Conservation (phyloP, 1,140 invertebrate species). For the Ptiloglossa arizonensis region DNA sequence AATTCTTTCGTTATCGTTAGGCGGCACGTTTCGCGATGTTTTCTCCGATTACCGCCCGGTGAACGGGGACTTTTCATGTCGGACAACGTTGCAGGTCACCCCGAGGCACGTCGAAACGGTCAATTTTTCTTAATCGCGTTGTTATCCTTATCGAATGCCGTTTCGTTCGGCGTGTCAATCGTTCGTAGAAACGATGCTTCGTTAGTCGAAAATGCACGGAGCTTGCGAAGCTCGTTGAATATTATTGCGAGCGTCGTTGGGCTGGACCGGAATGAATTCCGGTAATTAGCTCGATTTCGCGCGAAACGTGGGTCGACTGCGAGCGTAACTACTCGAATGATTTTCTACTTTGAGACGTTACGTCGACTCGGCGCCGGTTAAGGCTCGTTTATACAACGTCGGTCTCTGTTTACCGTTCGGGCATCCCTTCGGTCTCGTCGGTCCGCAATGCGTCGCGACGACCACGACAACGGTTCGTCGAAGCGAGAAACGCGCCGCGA, state of each 20-base stretch:
- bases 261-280: neutral
- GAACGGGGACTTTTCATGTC: too few relatives aligned
- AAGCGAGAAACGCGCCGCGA: slow-evolving; percentile 4
- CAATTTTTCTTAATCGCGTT: too few relatives aligned
- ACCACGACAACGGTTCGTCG: neutral
- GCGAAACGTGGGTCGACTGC: neutral
- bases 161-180: too few relatives aligned
- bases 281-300: neutral
- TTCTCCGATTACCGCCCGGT: too few relatives aligned
- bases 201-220: too few relatives aligned
- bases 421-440: neutral
- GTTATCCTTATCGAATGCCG: too few relatives aligned
- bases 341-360: neutral
- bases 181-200: too few relatives aligned
- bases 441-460: slow-evolving; percentile 36
- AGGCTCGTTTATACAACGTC: neutral
- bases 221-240: neutral
- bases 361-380: too few relatives aligned
- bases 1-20: too few relatives aligned
- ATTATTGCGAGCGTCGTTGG: neutral
- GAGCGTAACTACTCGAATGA: neutral
- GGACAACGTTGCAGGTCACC: too few relatives aligned
- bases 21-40: too few relatives aligned
- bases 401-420: neutral
- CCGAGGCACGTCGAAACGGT: too few relatives aligned